Conservation (phyloP, 2,888 invertebrate genomes). For the Idaea dimidiata region DNA sequence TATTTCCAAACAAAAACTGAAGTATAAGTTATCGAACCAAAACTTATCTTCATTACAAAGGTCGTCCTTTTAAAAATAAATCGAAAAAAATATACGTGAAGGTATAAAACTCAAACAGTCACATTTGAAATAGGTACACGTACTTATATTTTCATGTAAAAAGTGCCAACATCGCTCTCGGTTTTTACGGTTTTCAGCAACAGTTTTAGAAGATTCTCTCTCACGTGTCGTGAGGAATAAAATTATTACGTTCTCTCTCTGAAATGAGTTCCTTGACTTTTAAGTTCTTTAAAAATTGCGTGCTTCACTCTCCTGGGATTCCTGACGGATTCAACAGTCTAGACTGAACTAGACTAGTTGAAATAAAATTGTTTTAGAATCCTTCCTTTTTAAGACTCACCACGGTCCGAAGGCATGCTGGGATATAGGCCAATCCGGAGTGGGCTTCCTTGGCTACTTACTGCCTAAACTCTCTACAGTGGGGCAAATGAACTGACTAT, state of each 20-base stretch:
- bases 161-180: not conserved
- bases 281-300: not conserved
- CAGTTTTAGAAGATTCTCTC: not conserved
- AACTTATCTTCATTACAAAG: no score
- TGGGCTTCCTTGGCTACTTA: no score
- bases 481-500: no score
- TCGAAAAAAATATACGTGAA: no score
- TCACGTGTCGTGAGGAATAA: not conserved
- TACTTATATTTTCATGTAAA: not conserved
- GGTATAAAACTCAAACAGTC: not conserved
- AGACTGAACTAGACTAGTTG: not conserved
- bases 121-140: not conserved
- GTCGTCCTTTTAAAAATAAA: no score
- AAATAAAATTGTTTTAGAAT: no score
- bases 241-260: not conserved
- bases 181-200: not conserved
- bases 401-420: no score
- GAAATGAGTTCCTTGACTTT: not conserved
- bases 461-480: no score
- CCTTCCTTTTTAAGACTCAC: no score
- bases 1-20: no score
- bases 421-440: no score
- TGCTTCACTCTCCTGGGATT: not conserved
- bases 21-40: no score
- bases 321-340: not conserved